These are phyloP conservation scores for Osmerus eperlanus DNA, from an alignment of 2,113 vertebrate genomes.

Conservation along the genomic window DNA sequence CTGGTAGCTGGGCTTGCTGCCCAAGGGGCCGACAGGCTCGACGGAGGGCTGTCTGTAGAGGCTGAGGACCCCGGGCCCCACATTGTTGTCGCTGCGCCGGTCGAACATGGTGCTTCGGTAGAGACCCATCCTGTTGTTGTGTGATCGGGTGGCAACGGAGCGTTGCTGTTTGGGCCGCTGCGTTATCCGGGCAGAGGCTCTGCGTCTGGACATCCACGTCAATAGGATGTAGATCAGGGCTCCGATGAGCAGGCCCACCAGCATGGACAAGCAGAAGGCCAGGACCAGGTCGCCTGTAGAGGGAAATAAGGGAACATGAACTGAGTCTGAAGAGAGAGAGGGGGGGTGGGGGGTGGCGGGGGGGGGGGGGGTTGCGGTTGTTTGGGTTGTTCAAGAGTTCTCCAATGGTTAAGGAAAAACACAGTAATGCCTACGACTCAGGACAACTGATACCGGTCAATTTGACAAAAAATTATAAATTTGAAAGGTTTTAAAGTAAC, in stretches of 20 bases:
- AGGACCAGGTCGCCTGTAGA: slow-evolving; percentile 82
- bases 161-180: slow-evolving; percentile 68
- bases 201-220: slow-evolving; percentile 82
- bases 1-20: slow-evolving; percentile 80
- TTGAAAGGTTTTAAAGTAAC: too few species aligned
- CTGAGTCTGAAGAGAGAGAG: too few species aligned
- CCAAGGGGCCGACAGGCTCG: slow-evolving; percentile 84
- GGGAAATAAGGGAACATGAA: slow-evolving; percentile 17
- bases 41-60: slow-evolving; percentile 87
- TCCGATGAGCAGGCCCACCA: slow-evolving; percentile 86
- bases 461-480: too few species aligned
- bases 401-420: too few species aligned
- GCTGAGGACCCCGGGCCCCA: slow-evolving; percentile 70
- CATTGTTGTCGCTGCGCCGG: slow-evolving; percentile 76
- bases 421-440: too few species aligned
- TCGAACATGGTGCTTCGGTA: slow-evolving; percentile 85
- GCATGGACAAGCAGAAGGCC: slow-evolving; percentile 88
- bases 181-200: slow-evolving; percentile 85
- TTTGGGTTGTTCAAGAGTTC: too few species aligned
- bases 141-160: slow-evolving; percentile 52
- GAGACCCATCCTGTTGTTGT: slow-evolving; percentile 73
- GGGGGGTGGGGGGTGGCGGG: too few species aligned
- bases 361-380: too few species aligned
- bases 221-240: slow-evolving; percentile 82
- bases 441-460: too few species aligned